Conservation (phyloP, 2,113 vertebrate genomes). For the Mixornis gularis region DNA sequence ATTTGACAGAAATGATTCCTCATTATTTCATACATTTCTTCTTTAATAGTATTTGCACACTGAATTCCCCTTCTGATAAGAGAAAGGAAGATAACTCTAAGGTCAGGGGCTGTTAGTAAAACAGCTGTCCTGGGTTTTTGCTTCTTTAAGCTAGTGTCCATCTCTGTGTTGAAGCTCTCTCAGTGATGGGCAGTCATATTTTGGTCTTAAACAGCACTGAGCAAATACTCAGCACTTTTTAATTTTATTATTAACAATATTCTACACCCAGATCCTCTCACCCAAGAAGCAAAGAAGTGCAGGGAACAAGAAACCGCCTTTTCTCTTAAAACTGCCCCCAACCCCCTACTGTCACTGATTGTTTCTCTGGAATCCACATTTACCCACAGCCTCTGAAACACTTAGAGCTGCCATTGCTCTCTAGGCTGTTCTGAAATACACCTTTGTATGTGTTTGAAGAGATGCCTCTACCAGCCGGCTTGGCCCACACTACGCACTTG, state of each 20-base stretch:
- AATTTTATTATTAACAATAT: not conserved
- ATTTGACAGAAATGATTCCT: conserved; percentile 68
- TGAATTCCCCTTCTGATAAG: conserved; percentile 1
- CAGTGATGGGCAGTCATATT: not conserved
- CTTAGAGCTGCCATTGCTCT: not conserved
- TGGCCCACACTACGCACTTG: accelerated
- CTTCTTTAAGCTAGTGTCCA: not conserved
- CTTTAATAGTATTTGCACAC: conserved; percentile 63
- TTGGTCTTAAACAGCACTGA: not conserved
- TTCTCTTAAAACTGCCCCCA: not conserved
- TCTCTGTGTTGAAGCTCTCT: not conserved
- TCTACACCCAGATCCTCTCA: not conserved
- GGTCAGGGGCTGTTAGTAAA: not conserved
- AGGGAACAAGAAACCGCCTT: not conserved
- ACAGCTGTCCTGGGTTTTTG: not conserved
- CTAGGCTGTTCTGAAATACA: not conserved
- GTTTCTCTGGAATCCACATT: not conserved
- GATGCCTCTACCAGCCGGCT: not conserved
- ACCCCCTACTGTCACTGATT: accelerated
- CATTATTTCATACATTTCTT: conserved; percentile 62
- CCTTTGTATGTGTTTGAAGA: not conserved
- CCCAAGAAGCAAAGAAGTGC: not conserved
- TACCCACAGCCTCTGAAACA: not conserved
- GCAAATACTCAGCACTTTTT: not conserved
- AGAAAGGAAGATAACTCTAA: not conserved